Evolutionary conservation across 2,888 invertebrate species (phyloP).

Genomic region (Escarpia spicata): DNA sequence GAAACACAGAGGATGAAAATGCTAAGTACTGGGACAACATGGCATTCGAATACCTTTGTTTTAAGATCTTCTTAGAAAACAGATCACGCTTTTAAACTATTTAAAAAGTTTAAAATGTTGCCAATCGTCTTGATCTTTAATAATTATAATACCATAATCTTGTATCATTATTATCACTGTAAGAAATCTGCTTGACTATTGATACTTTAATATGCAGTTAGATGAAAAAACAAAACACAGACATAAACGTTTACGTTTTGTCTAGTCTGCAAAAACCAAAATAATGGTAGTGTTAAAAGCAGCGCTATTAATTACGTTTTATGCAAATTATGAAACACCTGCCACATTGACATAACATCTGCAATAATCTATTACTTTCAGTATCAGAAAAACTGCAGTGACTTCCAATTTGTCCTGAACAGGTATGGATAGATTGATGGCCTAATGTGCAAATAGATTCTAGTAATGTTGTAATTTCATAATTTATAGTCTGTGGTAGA

Average conservation of each 20-base stretch:
- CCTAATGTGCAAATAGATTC: not conserved
- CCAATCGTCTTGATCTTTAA: no score
- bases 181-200: no score
- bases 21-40: not conserved
- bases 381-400: not conserved
- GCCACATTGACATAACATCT: not conserved
- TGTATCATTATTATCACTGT: no score
- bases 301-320: not conserved
- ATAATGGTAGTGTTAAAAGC: no score
- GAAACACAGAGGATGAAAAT: constrained; percentile 33
- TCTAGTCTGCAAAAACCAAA: no score
- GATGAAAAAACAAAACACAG: not conserved
- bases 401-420: not conserved
- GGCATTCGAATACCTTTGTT: not conserved
- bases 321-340: not conserved
- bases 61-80: no score
- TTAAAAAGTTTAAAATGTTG: no score
- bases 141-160: no score
- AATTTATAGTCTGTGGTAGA: no score
- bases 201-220: no score
- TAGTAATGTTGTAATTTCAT: no score
- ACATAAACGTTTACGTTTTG: not conserved
- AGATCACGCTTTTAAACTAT: no score
- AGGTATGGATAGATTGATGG: not conserved
- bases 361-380: not conserved